Conservation (phyloP, 2,888 invertebrate genomes). For the Cabera pusaria region DNA sequence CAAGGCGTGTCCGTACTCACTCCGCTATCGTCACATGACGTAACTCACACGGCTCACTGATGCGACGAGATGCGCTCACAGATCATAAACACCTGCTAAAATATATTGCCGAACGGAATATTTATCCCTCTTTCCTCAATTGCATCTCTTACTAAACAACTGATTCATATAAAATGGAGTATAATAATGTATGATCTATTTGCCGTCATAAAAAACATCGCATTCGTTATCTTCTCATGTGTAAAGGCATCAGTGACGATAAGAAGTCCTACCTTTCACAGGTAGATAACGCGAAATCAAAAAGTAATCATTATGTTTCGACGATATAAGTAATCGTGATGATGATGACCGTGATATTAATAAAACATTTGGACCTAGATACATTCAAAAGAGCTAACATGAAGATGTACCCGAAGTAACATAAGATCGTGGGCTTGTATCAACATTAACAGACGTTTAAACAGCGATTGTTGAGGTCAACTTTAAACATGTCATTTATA, state of each 20-base stretch:
- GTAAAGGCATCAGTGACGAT: constrained; percentile 49
- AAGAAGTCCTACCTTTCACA: constrained; percentile 41
- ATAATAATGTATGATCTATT: too few relatives aligned
- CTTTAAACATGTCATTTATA: constrained; percentile 38
- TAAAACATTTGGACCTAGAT: constrained; percentile 4
- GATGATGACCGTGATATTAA: constrained; percentile 19
- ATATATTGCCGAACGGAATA: constrained; percentile 11
- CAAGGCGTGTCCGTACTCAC: constrained; percentile 74
- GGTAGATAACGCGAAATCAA: constrained; percentile 42
- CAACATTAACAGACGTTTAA: constrained; percentile 50
- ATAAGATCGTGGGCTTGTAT: constrained; percentile 56
- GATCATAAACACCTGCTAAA: constrained; percentile 46
- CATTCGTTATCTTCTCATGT: constrained; percentile 52
- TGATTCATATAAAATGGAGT: constrained; percentile 35
- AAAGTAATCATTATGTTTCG: constrained; percentile 37
- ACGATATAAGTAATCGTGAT: constrained; percentile 19
- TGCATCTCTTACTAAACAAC: constrained; percentile 17
- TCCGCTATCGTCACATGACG: constrained; percentile 76
- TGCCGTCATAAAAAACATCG: constrained; percentile 42
- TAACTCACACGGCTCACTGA: constrained; percentile 59
- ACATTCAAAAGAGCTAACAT: constrained; percentile 21
- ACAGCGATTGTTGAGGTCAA: constrained; percentile 52
- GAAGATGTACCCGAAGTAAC: constrained; percentile 31
- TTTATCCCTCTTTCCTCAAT: constrained; percentile 17
- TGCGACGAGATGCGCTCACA: constrained; percentile 32